Conservation (phyloP, 2,113 vertebrate genomes). For the Hippocampus zosterae region DNA sequence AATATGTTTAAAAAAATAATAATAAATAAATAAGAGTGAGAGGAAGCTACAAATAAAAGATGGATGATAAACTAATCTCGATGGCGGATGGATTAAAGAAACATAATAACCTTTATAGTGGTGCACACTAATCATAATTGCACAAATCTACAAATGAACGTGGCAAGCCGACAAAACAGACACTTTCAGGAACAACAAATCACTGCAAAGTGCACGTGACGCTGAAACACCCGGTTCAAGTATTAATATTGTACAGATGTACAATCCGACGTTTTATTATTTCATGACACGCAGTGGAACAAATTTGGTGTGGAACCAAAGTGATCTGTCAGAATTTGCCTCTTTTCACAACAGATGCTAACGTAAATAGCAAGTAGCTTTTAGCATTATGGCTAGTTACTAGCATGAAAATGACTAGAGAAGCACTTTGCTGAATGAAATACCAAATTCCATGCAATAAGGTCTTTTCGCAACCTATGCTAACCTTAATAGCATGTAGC, state of each 20-base stretch:
- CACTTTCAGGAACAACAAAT: background rate
- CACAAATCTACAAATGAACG: background rate
- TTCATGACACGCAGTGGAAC: background rate
- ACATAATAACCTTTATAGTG: background rate
- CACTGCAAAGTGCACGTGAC: background rate
- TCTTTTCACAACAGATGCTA: background rate
- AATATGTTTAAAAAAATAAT: background rate
- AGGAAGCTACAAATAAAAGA: background rate
- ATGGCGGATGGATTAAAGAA: background rate
- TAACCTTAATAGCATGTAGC: no score
- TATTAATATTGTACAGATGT: background rate
- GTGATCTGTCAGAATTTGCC: background rate
- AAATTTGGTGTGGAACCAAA: background rate
- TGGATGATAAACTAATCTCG: constrained; percentile 1
- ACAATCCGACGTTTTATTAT: background rate
- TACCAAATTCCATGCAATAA: no score
- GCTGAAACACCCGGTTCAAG: background rate
- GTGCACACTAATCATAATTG: background rate
- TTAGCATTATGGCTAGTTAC: no score
- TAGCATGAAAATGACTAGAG: no score
- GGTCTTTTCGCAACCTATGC: no score
- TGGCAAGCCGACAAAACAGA: background rate
- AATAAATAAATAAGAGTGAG: background rate
- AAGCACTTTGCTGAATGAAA: no score
- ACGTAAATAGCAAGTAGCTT: no score